Conservation (phyloP, 1,140 invertebrate genomes). For the Limonius californicus region DNA sequence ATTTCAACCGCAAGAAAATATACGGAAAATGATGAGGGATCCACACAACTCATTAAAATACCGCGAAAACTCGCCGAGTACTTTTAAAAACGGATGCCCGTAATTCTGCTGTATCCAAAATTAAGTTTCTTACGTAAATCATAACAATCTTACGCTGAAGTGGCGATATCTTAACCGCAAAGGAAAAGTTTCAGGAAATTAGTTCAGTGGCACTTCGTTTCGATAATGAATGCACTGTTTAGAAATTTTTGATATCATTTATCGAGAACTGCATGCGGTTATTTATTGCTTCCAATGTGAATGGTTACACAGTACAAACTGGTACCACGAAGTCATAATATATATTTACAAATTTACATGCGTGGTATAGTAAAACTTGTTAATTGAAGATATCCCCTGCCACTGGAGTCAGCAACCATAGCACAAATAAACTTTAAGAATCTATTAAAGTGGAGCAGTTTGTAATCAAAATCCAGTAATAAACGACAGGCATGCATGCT, state of each 20-base stretch:
- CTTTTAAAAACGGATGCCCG: no score
- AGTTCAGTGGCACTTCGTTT: background rate
- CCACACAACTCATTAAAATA: no score
- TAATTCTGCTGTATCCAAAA: no score
- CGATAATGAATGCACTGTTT: background rate
- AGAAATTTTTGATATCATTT: background rate
- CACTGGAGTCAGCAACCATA: background rate
- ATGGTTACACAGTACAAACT: no score
- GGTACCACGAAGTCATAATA: background rate
- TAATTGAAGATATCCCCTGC: background rate
- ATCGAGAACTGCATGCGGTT: no score
- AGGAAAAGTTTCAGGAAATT: conserved; percentile 6
- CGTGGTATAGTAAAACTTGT: background rate
- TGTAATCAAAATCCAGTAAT: background rate
- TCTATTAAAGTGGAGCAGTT: background rate
- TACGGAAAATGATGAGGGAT: no score
- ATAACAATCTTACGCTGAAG: background rate
- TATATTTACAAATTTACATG: background rate
- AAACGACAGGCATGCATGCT: background rate
- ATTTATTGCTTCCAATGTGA: no score
- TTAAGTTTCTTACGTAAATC: no score
- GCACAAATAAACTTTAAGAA: background rate
- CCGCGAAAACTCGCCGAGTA: no score
- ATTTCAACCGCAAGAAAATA: no score
- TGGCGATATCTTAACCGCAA: background rate